Base-by-base conservation (phyloP, 2,797 vertebrate genomes). In the Scolopax rusticola region DNA sequence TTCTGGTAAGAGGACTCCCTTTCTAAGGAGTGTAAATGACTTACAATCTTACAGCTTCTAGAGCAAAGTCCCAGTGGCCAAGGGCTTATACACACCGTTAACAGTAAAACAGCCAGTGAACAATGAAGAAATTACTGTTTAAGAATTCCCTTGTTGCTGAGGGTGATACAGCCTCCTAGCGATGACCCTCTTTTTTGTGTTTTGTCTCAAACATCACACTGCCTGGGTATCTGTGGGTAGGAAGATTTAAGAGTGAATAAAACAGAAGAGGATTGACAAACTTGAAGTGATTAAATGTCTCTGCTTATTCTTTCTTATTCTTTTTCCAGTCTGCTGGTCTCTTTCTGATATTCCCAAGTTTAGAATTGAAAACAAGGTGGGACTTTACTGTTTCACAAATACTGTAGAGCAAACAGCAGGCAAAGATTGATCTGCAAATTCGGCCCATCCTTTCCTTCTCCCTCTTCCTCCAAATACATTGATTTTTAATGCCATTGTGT, bases 401-500 rank as follows among this genome's bases (percentile, higher is more conserved):
- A 6, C 57, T 60, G 6, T 54, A 56, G 3, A n/a, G 36, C 40
- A 90, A 93, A 75, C 11, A 69, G 41, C 43, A 79, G 36, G 19
- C 38, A 78, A 78, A 20, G 48, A 91, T 27, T 78, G 65, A 81
- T 86, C 69, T 75, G 30, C 9, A 77, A 81, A 69, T 71, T 91
- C 57, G 84, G 24, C 33, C 85, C 60, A 38, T 7, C 8, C 27
- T 84, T 78, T 70, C 40, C 21, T 89, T 85, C 64, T 83, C 59
- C 30, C 15, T 78, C 88, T 91, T 87, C 30, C 23, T 91, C 23
- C n/a, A 85, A 80, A 77, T 15, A 61, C 47, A 69, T 68, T 86
- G 79, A 65, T 85, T 93, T 56, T 84, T 89, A 84, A 94, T 86
- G 38, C 15, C 61, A 48, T 16, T 92, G 30, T 86, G 32, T 69